Evolutionary conservation across 2,888 invertebrate genomes (phyloP).

Genomic region (Hydriomena furcata): DNA sequence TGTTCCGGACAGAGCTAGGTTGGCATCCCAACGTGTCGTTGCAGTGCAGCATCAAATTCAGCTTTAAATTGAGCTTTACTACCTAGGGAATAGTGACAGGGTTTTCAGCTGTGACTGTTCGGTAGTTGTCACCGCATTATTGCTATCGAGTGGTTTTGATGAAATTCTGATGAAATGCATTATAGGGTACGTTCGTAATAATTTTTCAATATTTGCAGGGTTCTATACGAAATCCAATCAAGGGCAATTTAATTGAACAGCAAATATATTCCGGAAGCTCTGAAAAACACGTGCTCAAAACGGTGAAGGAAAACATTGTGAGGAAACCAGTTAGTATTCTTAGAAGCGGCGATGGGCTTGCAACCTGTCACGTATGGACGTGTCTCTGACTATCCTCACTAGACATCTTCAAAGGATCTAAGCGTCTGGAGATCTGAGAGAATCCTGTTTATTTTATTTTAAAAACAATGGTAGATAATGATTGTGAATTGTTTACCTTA

Average conservation of each 20-base stretch:
- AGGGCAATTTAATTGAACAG: background rate
- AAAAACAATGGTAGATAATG: no score
- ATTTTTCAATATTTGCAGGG: conserved; percentile 19
- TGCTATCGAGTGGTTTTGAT: conserved; percentile 55
- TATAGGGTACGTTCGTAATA: conserved; percentile 37
- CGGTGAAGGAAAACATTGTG: no score
- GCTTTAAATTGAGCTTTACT: conserved; percentile 58
- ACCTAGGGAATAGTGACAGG: conserved; percentile 38
- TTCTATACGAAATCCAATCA: background rate
- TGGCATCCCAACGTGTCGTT: conserved; percentile 74
- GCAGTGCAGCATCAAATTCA: conserved; percentile 51
- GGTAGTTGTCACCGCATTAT: conserved; percentile 46
- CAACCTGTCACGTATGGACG: no score
- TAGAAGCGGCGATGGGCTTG: no score
- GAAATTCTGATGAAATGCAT: conserved; percentile 56
- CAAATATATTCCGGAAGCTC: background rate
- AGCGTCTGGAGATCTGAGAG: no score
- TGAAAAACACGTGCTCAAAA: background rate
- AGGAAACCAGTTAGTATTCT: no score
- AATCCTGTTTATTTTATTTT: no score
- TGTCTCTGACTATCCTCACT: no score
- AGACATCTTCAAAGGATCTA: no score
- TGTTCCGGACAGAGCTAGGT: conserved; percentile 80
- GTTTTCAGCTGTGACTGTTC: conserved; percentile 19
- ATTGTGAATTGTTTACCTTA: no score